A percentile compares a stretch with the other conserved stretches of the same genome.
Evolutionary conservation across 1,140 invertebrate species (phyloP).

Genomic region (Chrysomallon squamiferum): DNA sequence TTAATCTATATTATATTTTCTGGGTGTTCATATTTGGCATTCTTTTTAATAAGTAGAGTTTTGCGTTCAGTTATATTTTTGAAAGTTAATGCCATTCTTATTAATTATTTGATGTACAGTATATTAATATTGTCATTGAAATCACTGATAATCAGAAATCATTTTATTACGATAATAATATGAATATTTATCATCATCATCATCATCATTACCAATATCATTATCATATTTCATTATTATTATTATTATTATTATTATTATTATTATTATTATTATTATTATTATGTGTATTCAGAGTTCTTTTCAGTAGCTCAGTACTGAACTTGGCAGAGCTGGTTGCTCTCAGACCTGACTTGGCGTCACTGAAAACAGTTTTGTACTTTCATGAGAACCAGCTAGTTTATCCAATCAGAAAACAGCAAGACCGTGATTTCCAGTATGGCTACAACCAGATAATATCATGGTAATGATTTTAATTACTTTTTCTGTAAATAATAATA

Average conservation of each 20-base stretch:
- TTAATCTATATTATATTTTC: neutral
- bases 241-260: no score
- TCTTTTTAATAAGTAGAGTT: neutral
- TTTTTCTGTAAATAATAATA: no score
- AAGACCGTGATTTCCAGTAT: constrained; percentile 79
- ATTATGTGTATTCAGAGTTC: constrained; percentile 62
- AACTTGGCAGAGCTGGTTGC: constrained; percentile 76
- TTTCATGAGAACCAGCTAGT: constrained; percentile 83
- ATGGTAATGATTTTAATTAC: no score
- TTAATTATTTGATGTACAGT: neutral
- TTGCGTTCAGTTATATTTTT: neutral
- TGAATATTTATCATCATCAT: no score
- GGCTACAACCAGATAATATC: constrained; percentile 80
- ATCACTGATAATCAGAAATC: no score
- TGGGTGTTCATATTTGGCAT: neutral
- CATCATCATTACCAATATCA: no score
- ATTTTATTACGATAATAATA: no score
- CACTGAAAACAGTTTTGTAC: constrained; percentile 74
- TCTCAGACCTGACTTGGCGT: constrained; percentile 70
- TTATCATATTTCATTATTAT: no score
- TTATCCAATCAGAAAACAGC: constrained; percentile 74
- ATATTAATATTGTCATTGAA: neutral
- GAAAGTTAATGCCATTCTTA: neutral
- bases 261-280: no score
- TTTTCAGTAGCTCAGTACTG: constrained; percentile 78